Percentiles rank a stretch among this genome's conserved stretches.
Conservation (phyloP, 2,113 vertebrate genomes). For the Nothocercus nigrocapillus region DNA sequence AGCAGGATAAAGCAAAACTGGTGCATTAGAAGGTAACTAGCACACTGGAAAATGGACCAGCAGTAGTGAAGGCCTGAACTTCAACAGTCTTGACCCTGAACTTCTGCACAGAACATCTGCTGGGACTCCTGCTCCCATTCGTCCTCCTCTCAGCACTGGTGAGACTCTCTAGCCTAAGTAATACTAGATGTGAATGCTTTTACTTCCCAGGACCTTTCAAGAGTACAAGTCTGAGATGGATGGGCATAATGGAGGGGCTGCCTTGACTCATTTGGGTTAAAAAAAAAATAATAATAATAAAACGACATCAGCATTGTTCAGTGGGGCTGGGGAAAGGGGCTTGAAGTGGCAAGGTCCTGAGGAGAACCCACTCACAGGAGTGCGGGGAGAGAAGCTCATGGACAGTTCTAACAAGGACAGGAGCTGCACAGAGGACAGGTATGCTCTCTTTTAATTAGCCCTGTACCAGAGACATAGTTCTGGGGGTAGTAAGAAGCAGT, state of each 20-base stretch:
- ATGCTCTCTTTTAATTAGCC: background rate
- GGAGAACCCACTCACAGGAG: background rate
- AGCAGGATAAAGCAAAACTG: constrained; percentile 1
- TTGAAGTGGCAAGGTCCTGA: background rate
- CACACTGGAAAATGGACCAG: background rate
- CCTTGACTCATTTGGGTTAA: background rate
- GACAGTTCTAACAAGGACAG: background rate
- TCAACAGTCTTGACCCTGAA: background rate
- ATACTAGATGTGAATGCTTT: background rate
- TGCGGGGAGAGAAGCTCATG: background rate
- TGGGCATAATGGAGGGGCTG: background rate
- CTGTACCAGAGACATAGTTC: background rate
- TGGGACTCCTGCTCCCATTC: background rate
- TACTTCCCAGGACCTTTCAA: background rate
- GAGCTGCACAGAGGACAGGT: background rate
- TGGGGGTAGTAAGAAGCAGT: background rate
- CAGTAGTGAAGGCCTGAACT: background rate
- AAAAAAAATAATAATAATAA: too few relatives aligned
- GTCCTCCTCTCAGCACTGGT: background rate
- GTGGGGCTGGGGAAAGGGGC: too few relatives aligned
- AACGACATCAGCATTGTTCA: background rate
- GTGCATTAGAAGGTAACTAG: background rate
- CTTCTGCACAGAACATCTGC: background rate
- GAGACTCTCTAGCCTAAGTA: background rate
- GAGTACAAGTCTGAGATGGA: background rate